phyloP scores from a whole-genome alignment of 2,113 vertebrate genomes.

The Dendrocopos noguchii region DNA sequence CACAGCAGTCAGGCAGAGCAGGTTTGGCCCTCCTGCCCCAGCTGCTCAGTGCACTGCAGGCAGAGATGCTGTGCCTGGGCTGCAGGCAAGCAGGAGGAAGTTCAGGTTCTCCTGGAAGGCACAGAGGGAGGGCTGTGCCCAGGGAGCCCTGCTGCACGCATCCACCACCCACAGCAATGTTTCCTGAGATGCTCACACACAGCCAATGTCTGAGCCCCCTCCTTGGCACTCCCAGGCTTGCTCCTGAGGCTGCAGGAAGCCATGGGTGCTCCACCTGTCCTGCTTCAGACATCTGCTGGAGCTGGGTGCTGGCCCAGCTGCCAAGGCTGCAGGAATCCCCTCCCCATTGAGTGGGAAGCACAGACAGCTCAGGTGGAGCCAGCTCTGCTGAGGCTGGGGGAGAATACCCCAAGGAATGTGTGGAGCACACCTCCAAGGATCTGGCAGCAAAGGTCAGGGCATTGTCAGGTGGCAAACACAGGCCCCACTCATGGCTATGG shows the following conservation, averaged over 20 bases:
- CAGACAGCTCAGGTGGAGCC: too few relatives aligned
- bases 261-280: neutral
- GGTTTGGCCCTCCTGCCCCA: neutral
- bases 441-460: neutral
- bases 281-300: neutral
- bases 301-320: too few relatives aligned
- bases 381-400: neutral
- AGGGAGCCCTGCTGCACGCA: neutral
- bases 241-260: neutral
- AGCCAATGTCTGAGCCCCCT: neutral
- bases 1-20: neutral
- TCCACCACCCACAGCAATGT: neutral
- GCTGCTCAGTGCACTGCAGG: neutral
- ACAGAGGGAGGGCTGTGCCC: neutral
- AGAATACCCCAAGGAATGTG: too few relatives aligned
- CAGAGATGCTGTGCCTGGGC: too few relatives aligned
- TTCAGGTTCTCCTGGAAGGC: neutral
- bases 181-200: neutral
- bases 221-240: neutral
- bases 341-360: neutral
- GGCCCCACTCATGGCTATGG: rapidly evolving
- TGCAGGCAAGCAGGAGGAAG: neutral
- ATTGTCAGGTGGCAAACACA: neutral
- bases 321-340: neutral
- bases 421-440: neutral